Base-by-base conservation (phyloP, 2,888 invertebrate species). In the Sisyra terminalis region DNA sequence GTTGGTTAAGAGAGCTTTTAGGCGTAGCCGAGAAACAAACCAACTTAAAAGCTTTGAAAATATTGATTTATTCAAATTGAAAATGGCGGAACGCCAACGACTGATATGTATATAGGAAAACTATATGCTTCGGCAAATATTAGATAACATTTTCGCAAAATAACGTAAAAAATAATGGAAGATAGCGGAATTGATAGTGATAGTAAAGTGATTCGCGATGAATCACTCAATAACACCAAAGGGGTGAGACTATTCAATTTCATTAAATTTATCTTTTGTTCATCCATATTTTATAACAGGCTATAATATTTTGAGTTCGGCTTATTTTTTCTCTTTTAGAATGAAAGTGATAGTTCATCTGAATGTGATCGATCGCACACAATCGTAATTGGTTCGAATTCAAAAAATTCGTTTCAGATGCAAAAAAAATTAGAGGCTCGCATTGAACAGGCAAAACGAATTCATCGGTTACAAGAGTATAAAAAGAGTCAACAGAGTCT, bases 121-220 rank as follows among this genome's bases (percentile, higher is more conserved):
- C 7, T 24, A 5, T 24, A 3, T 24, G 24, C 24, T 7, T 24
- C 24, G 24, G n/a, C n/a, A 24, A 24, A 3, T 35, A 9, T 29
- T 11, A 17, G 14, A 4, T 29, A 39, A 18, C 9, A 40, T 15
- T 30, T 14, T 31, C 7, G 10, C 11, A 31, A 10, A 40, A 30
- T 39, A 29, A 30, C 15, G 30, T 32, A 17, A 32, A 40, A 44
- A 46, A 44, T 46, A 46, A 66, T 67, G 66, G 67, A 69, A 56
- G 67, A 69, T 52, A 68, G 68, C 55, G 68, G 69, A 15, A 68
- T 69, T 47, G 65, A 69, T 50, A 66, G 66, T 49, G 11, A 14
- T 32, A 13, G 32, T 9, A 14, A 9, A 5, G 11, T 32, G 9
- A 9, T 32, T 32, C 11, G 14, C 3, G 14, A 32, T 32, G 32